These are phyloP conservation scores for Mizuhopecten yessoensis DNA, from an alignment of 1,140 invertebrate genomes.

Conservation along the genomic window DNA sequence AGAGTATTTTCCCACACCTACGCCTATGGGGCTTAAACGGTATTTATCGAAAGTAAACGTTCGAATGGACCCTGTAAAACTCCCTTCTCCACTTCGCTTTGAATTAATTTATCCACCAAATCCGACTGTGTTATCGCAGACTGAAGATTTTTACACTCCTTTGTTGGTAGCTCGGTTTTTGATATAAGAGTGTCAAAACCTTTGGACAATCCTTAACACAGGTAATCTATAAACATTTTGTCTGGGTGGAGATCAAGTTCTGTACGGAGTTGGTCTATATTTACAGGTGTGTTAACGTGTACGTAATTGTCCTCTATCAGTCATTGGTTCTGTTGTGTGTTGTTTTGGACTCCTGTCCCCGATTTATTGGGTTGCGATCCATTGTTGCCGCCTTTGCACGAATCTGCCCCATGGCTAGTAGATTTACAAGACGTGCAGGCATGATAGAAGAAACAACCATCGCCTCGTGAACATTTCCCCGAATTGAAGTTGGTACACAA, in stretches of 20 bases:
- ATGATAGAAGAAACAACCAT: slow-evolving; percentile 16
- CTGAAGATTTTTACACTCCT: slow-evolving; percentile 44
- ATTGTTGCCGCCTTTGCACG: background rate
- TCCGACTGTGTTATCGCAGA: slow-evolving; percentile 36
- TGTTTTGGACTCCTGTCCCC: background rate
- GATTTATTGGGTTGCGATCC: too few species aligned
- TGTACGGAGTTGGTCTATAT: background rate
- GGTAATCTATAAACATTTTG: background rate
- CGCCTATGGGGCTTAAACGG: slow-evolving; percentile 42
- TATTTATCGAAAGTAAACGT: background rate
- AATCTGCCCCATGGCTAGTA: background rate
- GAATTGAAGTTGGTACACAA: slow-evolving; percentile 43
- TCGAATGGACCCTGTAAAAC: slow-evolving; percentile 41
- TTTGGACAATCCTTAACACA: background rate
- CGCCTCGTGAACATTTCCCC: background rate
- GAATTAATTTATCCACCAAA: background rate
- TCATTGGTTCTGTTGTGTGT: background rate
- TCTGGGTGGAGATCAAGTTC: background rate
- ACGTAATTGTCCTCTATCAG: background rate
- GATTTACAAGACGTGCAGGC: slow-evolving; percentile 21
- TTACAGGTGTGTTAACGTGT: background rate
- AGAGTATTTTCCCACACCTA: slow-evolving; percentile 44
- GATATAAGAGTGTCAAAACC: background rate
- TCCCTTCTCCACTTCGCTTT: slow-evolving; percentile 44
- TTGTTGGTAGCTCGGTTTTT: background rate